Conservation (phyloP, 1,140 invertebrate species). For the Zaprionus capensis region DNA sequence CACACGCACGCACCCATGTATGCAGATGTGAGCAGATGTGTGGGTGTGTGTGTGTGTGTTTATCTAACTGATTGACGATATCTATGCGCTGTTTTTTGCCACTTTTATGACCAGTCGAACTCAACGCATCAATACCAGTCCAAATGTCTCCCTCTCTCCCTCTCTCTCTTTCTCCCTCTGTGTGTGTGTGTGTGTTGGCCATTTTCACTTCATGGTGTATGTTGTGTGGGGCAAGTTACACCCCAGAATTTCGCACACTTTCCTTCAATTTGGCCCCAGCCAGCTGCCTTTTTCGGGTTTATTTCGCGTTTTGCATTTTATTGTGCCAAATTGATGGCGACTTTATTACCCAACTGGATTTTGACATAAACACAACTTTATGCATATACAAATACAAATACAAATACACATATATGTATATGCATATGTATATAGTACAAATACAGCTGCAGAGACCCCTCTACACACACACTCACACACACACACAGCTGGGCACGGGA, state of each 20-base stretch:
- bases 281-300: slow-evolving; percentile 53
- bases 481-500: not conserved
- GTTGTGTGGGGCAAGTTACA: not conserved
- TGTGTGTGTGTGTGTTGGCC: not conserved
- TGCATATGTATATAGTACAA: not conserved
- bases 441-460: not conserved
- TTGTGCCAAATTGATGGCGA: slow-evolving; percentile 67
- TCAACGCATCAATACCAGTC: slow-evolving; percentile 9
- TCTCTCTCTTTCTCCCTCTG: too few species aligned
- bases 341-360: slow-evolving; percentile 68
- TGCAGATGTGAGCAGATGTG: not conserved
- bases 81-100: slow-evolving; percentile 13
- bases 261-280: slow-evolving; percentile 22
- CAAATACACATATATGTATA: not conserved
- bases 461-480: slow-evolving; percentile 1
- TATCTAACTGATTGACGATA: slow-evolving; percentile 10
- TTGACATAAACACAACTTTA: slow-evolving; percentile 55
- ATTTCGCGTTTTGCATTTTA: slow-evolving; percentile 63
- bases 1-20: not conserved
- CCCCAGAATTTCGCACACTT: not conserved
- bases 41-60: not conserved
- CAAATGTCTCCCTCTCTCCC: not conserved
- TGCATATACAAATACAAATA: not conserved
- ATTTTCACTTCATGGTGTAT: slow-evolving; percentile 3
- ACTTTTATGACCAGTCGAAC: slow-evolving; percentile 20